phyloP scores from a whole-genome alignment of 2,797 vertebrate species.

The Bradypus variegatus region DNA sequence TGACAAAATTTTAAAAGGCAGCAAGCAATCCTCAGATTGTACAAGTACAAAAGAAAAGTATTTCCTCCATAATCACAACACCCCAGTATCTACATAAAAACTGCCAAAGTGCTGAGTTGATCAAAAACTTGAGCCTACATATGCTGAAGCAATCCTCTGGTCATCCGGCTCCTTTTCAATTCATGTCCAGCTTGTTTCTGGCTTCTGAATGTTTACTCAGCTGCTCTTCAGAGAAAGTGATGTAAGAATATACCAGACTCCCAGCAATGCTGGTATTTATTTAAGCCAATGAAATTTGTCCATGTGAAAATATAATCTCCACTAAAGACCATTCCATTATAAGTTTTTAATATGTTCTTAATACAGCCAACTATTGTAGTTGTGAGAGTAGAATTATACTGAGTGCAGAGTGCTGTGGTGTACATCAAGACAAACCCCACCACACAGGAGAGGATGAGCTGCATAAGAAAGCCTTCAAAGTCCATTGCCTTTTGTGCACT shows the following conservation, averaged over 20 bases:
- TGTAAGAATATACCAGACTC: constrained; percentile 95
- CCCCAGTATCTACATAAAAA: not conserved
- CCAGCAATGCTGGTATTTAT: constrained; percentile 98
- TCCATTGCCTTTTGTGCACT: constrained; percentile 78
- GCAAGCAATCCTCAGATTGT: constrained; percentile 64
- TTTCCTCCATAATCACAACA: not conserved
- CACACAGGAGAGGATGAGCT: constrained; percentile 91
- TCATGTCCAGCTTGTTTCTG: constrained; percentile 74
- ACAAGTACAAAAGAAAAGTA: constrained; percentile 56
- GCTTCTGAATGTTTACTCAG: constrained; percentile 78
- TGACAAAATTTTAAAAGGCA: constrained; percentile 62
- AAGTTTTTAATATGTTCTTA: constrained; percentile 98
- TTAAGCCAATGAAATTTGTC: constrained; percentile 95
- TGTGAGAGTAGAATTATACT: constrained; percentile 95
- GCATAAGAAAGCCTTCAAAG: constrained; percentile 82
- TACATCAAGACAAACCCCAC: constrained; percentile 98
- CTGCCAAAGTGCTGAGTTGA: not conserved
- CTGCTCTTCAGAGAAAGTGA: constrained; percentile 91
- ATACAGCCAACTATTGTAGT: constrained; percentile 97
- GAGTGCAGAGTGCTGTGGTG: constrained; percentile 93
- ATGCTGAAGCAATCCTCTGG: not conserved
- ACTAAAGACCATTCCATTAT: constrained; percentile 96
- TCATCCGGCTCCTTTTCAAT: constrained; percentile 80
- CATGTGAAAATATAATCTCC: constrained; percentile 98
- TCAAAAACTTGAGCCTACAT: not conserved